Base-by-base conservation (phyloP, 2,797 vertebrate species). In the Brotogeris chrysoptera region DNA sequence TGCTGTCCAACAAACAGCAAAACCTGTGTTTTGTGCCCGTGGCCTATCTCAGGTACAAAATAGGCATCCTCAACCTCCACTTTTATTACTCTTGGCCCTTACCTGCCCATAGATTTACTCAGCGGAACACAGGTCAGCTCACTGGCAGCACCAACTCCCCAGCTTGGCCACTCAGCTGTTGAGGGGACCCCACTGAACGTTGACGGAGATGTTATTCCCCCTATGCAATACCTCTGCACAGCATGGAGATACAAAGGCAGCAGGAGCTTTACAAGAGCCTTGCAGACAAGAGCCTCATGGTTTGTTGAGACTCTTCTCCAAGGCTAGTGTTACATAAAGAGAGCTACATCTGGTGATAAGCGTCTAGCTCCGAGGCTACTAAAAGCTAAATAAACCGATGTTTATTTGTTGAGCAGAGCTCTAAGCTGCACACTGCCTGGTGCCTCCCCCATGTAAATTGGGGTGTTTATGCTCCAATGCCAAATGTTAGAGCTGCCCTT, bases 291-390 rank as follows among this genome's bases (percentile, higher is more conserved):
- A 74, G 64, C 46, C 25, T 88, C 2, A 0, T 77, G 83, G 81
- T 92, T 68, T 90, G 47, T 74, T 71, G 57, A 86, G 65, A 80
- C 44, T 68, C 61, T 95, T 81, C 79, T 93, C 61, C 86, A 92
- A 93, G 83, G 74, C 57, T 82, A 50, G 44, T 0, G 2, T 34
- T 47, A 14, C 0, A 0, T 69, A 85, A 65, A 18, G 15, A 68
- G 71, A 94, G 68, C 88, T 95, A 92, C 47, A 52, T 61, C 80
- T 80, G 78, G 41, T 2, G 64, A 96, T 88, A 95, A 96, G 71
- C 3, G 0, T n/a, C 46, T 92, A 65, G 91, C 88, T 94, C 74
- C 71, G 82, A 92, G 83, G 90, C 71, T 71, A 36, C 60, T 24
- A 65, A 70, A 73, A 96, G 73, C 82, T 88, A 74, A 94, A 95